Conservation (phyloP, 92 coral and sea anemone species). For the Palythoa heliodiscus region DNA sequence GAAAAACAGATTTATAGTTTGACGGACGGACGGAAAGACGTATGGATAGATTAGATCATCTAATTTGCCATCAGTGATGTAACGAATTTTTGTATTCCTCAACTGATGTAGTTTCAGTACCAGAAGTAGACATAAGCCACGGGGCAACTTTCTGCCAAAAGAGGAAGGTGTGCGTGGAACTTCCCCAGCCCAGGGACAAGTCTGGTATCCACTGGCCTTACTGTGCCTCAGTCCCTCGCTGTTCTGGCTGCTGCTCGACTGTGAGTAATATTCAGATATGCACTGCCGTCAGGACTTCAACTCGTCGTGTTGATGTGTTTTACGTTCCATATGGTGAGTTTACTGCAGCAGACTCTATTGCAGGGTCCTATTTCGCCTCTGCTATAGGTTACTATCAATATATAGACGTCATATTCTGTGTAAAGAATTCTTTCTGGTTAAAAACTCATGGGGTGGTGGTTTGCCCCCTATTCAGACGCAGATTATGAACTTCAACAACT, state of each 20-base stretch:
- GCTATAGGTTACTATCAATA: not conserved
- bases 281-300: not conserved
- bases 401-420: too few species aligned
- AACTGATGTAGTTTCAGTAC: not conserved
- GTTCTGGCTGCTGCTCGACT: constrained; percentile 14
- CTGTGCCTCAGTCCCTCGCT: constrained; percentile 19
- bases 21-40: not conserved
- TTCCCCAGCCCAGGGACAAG: constrained; percentile 6
- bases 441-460: too few species aligned
- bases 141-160: constrained; percentile 19
- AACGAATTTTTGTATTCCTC: not conserved
- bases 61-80: not conserved
- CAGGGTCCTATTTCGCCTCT: not conserved
- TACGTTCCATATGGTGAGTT: constrained; percentile 20
- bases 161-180: not conserved
- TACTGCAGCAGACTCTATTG: not conserved
- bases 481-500: too few species aligned
- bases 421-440: too few species aligned
- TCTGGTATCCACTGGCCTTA: constrained; percentile 33
- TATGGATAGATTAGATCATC: not conserved
- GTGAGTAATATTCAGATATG: constrained; percentile 19
- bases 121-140: constrained; percentile 6
- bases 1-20: too few species aligned
- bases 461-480: too few species aligned
- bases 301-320: constrained; percentile 9